phyloP scores from a whole-genome alignment of 2,888 invertebrate species.

The Omphaloscelis lunosa region DNA sequence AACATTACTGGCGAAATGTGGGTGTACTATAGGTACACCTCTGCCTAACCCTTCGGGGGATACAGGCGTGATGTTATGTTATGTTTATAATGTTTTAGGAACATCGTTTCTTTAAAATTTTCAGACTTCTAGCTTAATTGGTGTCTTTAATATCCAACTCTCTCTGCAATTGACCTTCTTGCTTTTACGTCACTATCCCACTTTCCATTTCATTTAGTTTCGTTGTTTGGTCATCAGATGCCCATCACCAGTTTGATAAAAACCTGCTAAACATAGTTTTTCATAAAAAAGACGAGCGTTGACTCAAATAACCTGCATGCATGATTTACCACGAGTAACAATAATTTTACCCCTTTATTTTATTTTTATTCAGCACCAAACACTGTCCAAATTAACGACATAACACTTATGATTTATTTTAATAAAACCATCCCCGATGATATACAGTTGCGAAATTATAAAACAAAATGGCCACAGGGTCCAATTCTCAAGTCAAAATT shows the following conservation, averaged over 20 bases:
- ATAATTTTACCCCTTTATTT: neutral
- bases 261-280: neutral
- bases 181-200: neutral
- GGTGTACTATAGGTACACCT: too few species aligned
- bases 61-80: too few species aligned
- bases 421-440: slow-evolving; percentile 64
- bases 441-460: slow-evolving; percentile 75
- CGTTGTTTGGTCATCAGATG: too few species aligned
- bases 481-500: slow-evolving; percentile 84
- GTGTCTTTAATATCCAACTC: neutral
- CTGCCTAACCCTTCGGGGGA: too few species aligned
- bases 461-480: slow-evolving; percentile 83
- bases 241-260: neutral
- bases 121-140: neutral
- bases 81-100: too few species aligned
- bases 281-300: too few species aligned
- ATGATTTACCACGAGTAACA: neutral
- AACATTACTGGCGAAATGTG: too few species aligned
- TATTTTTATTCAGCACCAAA: slow-evolving; percentile 26
- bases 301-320: neutral
- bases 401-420: slow-evolving; percentile 64
- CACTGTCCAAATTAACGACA: slow-evolving; percentile 34
- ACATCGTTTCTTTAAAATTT: neutral
- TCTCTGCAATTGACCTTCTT: too few species aligned
- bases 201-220: neutral